Evolutionary conservation across 2,888 invertebrate genomes (phyloP), one percentile per base, ranked within the genome.

Genomic region (Trypoxylon attenuatum): DNA sequence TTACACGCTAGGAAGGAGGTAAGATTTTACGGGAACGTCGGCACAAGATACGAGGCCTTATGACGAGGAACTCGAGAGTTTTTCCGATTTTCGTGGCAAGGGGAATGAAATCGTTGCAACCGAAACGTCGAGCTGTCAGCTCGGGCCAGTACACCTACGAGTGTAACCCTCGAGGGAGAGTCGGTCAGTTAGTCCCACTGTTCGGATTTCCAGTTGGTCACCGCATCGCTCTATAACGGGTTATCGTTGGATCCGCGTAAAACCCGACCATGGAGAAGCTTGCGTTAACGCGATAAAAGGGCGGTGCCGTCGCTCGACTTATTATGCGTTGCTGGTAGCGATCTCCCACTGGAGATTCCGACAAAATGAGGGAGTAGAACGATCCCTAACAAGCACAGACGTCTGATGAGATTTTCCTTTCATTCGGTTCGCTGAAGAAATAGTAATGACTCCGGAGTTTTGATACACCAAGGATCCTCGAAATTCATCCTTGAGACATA

Each of bases 201-300:
- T 39, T 39, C 4, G 57, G 38, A 29, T 45, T 38, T 38, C 22
- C 25, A 39, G 23, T 19, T 15, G 13, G 43, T 43, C 15, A 43
- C 18, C 38, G 18, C 13, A 15, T 18, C 42, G 2, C 27, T 10
- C 42, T 51, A 51, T 51, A 45, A 58, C 23, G 45, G 29, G 21
- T 58, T 58, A 58, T 54, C 53, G 38, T 25, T 13, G 13, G 13
- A 10, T 33, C 13, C 13, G n/a, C 33, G 33, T 10, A 13, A 8
- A 10, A 13, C n/a, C n/a, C 5, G 5, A 13, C 13, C 13, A 4
- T 10, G 33, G 18, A 46, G 23, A 59, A 55, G 61, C 55, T 54
- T 57, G 62, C 57, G 66, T 63, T 73, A 72, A 73, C 63, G 66
- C 62, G 62, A 66, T 72, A 62, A 72, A 69, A 69, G 57, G n/a